These are phyloP conservation scores for Cheumatopsyche charites DNA, from an alignment of 1,140 invertebrate species.

Conservation along the genomic window DNA sequence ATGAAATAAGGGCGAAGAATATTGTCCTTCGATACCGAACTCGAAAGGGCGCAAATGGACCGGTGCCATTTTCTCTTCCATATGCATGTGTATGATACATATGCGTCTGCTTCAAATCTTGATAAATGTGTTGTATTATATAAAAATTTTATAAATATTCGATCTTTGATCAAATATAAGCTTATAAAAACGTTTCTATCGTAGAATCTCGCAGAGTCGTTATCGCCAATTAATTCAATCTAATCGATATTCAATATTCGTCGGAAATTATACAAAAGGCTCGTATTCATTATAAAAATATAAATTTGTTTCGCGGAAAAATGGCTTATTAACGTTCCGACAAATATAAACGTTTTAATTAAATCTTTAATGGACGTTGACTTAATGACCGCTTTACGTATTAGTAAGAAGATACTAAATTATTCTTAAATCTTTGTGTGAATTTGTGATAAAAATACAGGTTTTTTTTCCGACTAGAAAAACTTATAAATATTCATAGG, in stretches of 20 bases:
- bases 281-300: too few species aligned
- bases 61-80: conserved; percentile 13
- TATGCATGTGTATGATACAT: too few species aligned
- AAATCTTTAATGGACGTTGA: conserved; percentile 14
- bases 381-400: conserved; percentile 12
- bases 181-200: not conserved
- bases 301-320: not conserved
- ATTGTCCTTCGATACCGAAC: conserved; percentile 22
- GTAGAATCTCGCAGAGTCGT: not conserved
- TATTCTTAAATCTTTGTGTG: conserved; percentile 16
- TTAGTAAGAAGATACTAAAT: conserved; percentile 13
- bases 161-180: too few species aligned
- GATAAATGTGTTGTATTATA: too few species aligned
- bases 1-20: conserved; percentile 33
- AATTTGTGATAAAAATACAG: conserved; percentile 1
- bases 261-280: not conserved
- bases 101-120: too few species aligned
- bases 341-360: conserved; percentile 1
- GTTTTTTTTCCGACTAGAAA: conserved; percentile 1
- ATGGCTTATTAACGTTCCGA: not conserved
- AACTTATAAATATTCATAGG: conserved; percentile 20
- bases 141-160: too few species aligned
- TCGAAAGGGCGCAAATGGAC: conserved; percentile 29
- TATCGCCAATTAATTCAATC: not conserved
- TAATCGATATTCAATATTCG: conserved; percentile 19